Evolutionary conservation across 2,797 vertebrate genomes (phyloP).

Genomic region (Anguilla anguilla): DNA sequence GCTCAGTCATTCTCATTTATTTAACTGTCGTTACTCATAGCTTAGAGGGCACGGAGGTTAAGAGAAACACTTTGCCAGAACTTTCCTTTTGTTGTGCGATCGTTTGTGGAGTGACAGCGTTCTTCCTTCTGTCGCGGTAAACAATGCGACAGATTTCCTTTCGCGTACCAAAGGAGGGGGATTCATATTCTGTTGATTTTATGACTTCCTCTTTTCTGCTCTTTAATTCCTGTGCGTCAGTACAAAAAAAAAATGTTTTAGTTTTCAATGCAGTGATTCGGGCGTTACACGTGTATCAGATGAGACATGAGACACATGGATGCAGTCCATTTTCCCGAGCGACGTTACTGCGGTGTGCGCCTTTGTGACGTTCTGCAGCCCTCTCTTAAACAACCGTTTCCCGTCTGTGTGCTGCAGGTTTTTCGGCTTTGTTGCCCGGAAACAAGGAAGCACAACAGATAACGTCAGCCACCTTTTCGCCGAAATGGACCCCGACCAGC

Average conservation of each 20-base stretch:
- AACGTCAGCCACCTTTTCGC: slow-evolving; percentile 97
- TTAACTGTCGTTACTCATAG: background rate
- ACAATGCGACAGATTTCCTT: background rate
- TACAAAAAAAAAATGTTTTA: background rate
- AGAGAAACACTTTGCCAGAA: background rate
- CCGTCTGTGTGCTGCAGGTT: slow-evolving; percentile 71
- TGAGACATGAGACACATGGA: background rate
- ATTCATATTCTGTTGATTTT: background rate
- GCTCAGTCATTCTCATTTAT: background rate
- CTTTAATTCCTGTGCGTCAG: background rate
- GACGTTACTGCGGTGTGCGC: background rate
- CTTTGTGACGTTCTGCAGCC: background rate
- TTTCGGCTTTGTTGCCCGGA: slow-evolving; percentile 96
- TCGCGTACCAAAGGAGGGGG: background rate
- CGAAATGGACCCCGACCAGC: slow-evolving; percentile 91
- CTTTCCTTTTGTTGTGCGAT: slow-evolving; percentile 40
- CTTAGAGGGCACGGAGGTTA: background rate
- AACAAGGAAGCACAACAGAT: slow-evolving; percentile 97
- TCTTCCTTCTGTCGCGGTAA: slow-evolving; percentile 10
- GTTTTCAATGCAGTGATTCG: background rate
- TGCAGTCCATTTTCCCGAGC: no score
- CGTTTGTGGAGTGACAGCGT: background rate
- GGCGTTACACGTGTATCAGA: background rate
- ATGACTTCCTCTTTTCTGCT: background rate
- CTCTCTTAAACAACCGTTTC: background rate